These are phyloP conservation scores for Brienomyrus longianalis DNA, from an alignment of 2,113 vertebrate species.

Conservation along the genomic window DNA sequence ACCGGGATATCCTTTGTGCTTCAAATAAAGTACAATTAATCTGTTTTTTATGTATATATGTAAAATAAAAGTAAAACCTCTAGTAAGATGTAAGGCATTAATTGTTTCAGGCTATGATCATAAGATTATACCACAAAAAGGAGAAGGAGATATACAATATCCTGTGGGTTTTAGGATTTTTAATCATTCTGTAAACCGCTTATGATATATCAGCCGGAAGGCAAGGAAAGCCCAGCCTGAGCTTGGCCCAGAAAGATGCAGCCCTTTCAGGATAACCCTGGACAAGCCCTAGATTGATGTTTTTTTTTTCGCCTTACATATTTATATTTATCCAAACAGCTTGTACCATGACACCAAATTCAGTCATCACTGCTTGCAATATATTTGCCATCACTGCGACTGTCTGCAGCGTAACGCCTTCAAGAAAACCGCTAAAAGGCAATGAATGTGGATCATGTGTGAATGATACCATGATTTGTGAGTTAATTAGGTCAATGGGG, in stretches of 20 bases:
- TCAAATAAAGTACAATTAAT: neutral
- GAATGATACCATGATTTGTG: neutral
- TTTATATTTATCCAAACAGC: neutral
- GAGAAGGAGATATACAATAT: neutral
- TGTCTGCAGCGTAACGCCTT: neutral
- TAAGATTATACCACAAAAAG: neutral
- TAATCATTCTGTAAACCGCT: neutral
- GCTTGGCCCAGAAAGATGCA: neutral
- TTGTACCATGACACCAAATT: neutral
- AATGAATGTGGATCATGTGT: neutral
- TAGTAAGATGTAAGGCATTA: neutral
- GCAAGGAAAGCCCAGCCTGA: neutral
- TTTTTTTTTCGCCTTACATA: neutral
- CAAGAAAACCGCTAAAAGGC: too few species aligned
- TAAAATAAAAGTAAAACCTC: neutral
- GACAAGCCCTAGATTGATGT: neutral
- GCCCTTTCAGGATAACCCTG: neutral
- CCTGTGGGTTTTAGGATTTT: neutral
- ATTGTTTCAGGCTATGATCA: conserved; percentile 8
- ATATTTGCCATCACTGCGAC: neutral
- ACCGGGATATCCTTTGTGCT: neutral
- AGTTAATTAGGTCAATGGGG: neutral
- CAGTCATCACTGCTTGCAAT: neutral
- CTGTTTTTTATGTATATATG: neutral
- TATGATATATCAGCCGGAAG: neutral